Evolutionary conservation across 2,113 vertebrate species (phyloP).

Genomic region (Epinephelus fuscoguttatus): DNA sequence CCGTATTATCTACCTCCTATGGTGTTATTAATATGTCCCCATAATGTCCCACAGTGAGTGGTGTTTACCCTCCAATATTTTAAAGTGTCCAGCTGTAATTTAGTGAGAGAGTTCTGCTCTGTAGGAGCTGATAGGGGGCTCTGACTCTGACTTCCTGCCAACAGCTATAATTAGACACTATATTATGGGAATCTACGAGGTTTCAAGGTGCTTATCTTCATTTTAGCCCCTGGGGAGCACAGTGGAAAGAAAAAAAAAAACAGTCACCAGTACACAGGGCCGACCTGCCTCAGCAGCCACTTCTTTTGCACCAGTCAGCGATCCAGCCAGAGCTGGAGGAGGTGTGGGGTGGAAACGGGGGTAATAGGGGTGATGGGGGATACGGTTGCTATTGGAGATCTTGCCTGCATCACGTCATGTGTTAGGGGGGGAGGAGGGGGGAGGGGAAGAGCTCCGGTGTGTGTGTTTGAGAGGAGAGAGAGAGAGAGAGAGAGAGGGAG

Average conservation of each 20-base stretch:
- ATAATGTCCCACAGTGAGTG: conserved; percentile 7
- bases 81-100: conserved; percentile 31
- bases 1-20: neutral
- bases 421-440: conserved; percentile 14
- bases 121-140: conserved; percentile 25
- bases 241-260: conserved; percentile 13
- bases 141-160: conserved; percentile 53
- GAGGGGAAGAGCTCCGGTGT: conserved; percentile 53
- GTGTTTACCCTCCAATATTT: conserved; percentile 8
- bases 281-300: conserved; percentile 41
- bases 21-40: conserved; percentile 8
- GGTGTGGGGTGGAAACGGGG: conserved; percentile 56
- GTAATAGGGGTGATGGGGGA: conserved; percentile 67
- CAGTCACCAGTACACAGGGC: conserved; percentile 41
- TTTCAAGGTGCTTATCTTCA: conserved; percentile 76
- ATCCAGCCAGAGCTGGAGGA: conserved; percentile 49
- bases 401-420: conserved; percentile 82
- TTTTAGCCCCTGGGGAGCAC: conserved; percentile 52
- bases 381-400: conserved; percentile 84
- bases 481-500: conserved; percentile 24
- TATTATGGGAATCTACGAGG: conserved; percentile 62
- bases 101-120: conserved; percentile 39
- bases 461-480: conserved; percentile 45
- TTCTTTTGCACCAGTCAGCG: conserved; percentile 68
- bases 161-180: conserved; percentile 72